Evolutionary conservation across 2,888 invertebrate species (phyloP).

Genomic region (Liopterus haemorrhoidalis): DNA sequence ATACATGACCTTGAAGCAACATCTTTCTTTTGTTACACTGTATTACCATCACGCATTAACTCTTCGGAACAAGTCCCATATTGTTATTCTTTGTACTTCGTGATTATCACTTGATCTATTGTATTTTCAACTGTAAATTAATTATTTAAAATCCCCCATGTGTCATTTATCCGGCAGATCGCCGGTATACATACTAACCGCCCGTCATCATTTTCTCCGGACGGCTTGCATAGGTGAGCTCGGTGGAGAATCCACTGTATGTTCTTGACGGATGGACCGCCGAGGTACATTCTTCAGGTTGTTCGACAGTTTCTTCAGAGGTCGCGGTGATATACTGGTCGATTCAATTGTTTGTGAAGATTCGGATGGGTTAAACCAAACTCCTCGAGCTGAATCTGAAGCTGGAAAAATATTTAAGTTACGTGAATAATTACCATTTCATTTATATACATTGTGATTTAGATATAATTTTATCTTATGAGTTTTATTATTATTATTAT

Average conservation of each 20-base stretch:
- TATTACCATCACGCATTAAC: no score
- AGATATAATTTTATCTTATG: no score
- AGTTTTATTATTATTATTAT: no score
- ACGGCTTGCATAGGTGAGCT: conserved; percentile 43
- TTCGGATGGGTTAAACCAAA: conserved; percentile 43
- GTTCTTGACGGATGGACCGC: conserved; percentile 40
- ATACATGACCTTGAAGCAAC: no score
- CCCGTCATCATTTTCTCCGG: conserved; percentile 38
- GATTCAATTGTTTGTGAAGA: conserved; percentile 42
- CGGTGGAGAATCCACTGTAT: conserved; percentile 42
- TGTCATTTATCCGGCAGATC: conserved; percentile 18
- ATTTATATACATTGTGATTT: no score
- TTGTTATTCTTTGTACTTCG: no score
- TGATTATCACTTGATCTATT: no score
- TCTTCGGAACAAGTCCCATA: no score
- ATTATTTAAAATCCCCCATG: no score
- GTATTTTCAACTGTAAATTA: no score
- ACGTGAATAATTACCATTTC: no score
- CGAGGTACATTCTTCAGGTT: conserved; percentile 43
- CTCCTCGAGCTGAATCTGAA: conserved; percentile 40
- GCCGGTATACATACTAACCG: conserved; percentile 19
- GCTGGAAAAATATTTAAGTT: conserved; percentile 29
- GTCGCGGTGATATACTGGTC: conserved; percentile 58
- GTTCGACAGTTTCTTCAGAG: conserved; percentile 57
- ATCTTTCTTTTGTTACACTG: no score